These are phyloP conservation scores for Habroteleia sp. DNA, from an alignment of 2,888 invertebrate species.

Conservation along the genomic window DNA sequence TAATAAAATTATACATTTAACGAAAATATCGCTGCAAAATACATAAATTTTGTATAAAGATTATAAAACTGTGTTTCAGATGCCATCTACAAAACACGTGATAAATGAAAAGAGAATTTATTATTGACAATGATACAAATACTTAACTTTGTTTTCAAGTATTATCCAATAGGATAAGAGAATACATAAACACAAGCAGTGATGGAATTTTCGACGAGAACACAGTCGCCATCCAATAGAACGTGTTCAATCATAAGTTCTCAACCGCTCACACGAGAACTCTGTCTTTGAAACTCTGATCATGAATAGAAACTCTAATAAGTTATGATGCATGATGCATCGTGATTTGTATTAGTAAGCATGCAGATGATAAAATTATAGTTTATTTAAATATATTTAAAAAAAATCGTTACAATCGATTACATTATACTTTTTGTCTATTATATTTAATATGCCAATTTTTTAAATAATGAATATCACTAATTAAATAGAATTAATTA, in stretches of 20 bases:
- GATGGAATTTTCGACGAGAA: conserved; percentile 32
- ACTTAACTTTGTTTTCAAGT: conserved; percentile 38
- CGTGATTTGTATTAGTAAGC: conserved; percentile 44
- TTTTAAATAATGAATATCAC: too few species aligned
- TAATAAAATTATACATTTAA: too few species aligned
- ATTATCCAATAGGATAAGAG: conserved; percentile 6
- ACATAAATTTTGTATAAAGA: conserved; percentile 15
- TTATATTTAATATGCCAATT: too few species aligned
- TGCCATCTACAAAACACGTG: conserved; percentile 1
- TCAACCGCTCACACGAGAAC: conserved; percentile 38
- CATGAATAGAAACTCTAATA: conserved; percentile 47
- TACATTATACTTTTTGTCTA: too few species aligned
- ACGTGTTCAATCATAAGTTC: conserved; percentile 50
- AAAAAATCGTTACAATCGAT: too few species aligned
- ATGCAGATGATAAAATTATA: too few species aligned
- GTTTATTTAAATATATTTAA: too few species aligned
- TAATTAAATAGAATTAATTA: too few species aligned
- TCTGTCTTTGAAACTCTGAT: conserved; percentile 45
- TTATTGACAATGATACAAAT: conserved; percentile 42
- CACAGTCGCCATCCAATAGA: conserved; percentile 22
- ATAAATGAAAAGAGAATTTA: conserved; percentile 30
- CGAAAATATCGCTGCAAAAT: conserved; percentile 63
- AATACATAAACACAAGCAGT: conserved; percentile 33
- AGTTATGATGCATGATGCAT: conserved; percentile 41
- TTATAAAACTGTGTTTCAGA: neutral